These are phyloP conservation scores for Campoletis sonorensis DNA, from an alignment of 1,140 invertebrate genomes.

Conservation along the genomic window DNA sequence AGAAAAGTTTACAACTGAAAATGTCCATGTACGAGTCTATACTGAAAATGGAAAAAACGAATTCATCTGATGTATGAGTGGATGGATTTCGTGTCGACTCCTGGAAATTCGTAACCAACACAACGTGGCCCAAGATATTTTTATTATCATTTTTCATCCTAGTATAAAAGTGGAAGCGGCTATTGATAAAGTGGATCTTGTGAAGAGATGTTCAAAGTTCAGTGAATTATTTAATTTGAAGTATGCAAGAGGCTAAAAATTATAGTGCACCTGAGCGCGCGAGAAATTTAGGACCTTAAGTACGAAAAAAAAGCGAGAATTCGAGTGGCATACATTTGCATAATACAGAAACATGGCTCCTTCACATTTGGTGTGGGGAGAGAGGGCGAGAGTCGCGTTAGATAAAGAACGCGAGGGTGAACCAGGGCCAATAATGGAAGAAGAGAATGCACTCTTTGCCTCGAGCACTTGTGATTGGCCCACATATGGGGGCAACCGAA, in stretches of 20 bases:
- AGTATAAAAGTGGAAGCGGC: too few species aligned
- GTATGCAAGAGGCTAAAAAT: background rate
- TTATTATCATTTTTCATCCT: too few species aligned
- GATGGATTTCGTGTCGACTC: too few species aligned
- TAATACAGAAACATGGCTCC: constrained; percentile 29
- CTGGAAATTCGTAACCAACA: too few species aligned
- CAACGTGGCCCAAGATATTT: too few species aligned
- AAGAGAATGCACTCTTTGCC: background rate
- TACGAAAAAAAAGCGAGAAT: constrained; percentile 4
- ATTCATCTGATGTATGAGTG: too few species aligned
- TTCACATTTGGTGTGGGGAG: background rate
- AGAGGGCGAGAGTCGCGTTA: background rate
- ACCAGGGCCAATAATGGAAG: constrained; percentile 4
- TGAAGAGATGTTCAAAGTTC: too few species aligned
- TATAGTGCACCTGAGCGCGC: too few species aligned
- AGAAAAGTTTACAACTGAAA: background rate
- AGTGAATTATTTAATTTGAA: too few species aligned
- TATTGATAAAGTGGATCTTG: too few species aligned
- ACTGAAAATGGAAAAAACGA: too few species aligned
- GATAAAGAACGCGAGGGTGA: background rate
- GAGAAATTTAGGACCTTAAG: background rate
- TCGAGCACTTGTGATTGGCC: background rate
- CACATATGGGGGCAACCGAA: background rate
- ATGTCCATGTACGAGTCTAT: background rate
- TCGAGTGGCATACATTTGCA: constrained; percentile 45